These are phyloP conservation scores for Spatulosminthurus flaviceps DNA, from an alignment of 2,888 invertebrate species.

Conservation along the genomic window DNA sequence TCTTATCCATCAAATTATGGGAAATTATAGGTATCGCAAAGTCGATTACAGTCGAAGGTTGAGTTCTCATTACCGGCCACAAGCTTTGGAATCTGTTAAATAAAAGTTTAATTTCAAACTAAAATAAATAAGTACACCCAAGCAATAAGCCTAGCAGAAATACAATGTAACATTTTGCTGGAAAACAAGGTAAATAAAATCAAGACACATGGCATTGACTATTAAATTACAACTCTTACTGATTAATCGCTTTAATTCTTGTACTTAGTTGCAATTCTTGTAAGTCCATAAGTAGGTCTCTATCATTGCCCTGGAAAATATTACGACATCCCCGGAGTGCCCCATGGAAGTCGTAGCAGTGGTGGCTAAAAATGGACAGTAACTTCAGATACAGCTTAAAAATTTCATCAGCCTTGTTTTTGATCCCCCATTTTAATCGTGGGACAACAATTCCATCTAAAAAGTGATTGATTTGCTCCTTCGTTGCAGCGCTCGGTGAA, in stretches of 20 bases:
- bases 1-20: constrained; percentile 34
- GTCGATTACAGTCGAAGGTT: constrained; percentile 19
- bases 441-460: constrained; percentile 32
- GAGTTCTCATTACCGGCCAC: constrained; percentile 25
- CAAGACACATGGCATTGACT: too few relatives aligned
- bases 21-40: constrained; percentile 40
- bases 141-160: too few relatives aligned
- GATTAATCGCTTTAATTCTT: constrained; percentile 35
- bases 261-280: constrained; percentile 30
- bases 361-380: constrained; percentile 18
- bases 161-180: too few relatives aligned
- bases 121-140: too few relatives aligned
- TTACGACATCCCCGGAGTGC: constrained; percentile 25
- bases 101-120: not conserved
- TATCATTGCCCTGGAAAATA: constrained; percentile 16
- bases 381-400: constrained; percentile 32
- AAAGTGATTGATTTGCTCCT: not conserved
- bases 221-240: too few relatives aligned
- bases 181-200: too few relatives aligned
- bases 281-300: constrained; percentile 36
- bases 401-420: constrained; percentile 31
- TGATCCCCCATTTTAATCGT: constrained; percentile 29
- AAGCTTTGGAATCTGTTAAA: constrained; percentile 24
- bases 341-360: constrained; percentile 35
- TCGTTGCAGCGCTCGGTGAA: not conserved